Base-by-base conservation (phyloP, 1,140 invertebrate species). In the Pseudomyrmex pallidus region DNA sequence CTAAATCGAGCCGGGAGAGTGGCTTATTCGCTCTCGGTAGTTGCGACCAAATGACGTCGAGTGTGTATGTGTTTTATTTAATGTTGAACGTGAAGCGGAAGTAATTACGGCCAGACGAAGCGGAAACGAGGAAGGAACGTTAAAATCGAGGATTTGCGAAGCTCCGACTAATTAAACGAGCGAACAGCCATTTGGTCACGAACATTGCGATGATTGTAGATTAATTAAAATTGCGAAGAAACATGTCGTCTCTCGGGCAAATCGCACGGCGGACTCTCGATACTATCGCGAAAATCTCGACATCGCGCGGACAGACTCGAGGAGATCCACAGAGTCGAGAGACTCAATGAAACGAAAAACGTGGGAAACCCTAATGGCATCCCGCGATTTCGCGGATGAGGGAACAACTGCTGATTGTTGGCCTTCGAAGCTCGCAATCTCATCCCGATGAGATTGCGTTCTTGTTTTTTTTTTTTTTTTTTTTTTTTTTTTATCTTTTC, bases 121-220 rank as follows among this genome's bases (percentile, higher is more conserved):
- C 83, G 67, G 63, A 82, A 82, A 74, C 57, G 22, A 63, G 70
- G 57, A 59, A 66, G 8, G 25, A 10, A n/a, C 44, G 9, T 44
- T 57, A 52, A 48, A 13, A 78, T 50, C 57, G 70, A 74, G 48
- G 25, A 46, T 59, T 82, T 63, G 48, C 52, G 25, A 80, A 50
- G 66, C 35, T 46, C 57, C 48, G 5, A 50, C 3, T 78, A 77
- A 67, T 84, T 68, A 84, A 84, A 77, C 54, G 62, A 78, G 52
- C 25, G 48, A 10, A 35, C 35, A 35, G 20, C 83, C 44, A 61
- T n/a, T 59, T 70, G 59, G 35, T 8, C 56, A 9, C 17, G 67
- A 84, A 44, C 50, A 66, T 84, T 84, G 80, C 59, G 76, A 80
- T 84, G 63, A 84, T 84, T 84, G 67, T 64, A 63, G 63, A 63